Percentiles rank a stretch among this genome's conserved stretches.
phyloP scores from a whole-genome alignment of 2,888 invertebrate species.

The Cheilosia impressa region DNA sequence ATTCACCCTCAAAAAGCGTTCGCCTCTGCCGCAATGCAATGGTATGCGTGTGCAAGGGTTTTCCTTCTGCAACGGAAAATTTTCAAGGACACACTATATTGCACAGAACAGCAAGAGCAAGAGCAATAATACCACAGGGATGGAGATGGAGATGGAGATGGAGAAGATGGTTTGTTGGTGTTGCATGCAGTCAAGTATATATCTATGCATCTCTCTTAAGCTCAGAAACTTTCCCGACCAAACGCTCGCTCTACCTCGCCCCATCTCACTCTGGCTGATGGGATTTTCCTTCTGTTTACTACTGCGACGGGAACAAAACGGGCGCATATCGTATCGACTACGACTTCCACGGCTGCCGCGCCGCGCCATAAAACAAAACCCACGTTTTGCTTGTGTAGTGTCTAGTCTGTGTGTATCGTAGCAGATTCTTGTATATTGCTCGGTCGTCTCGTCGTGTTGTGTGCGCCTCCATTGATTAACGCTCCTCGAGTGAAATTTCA shows the following conservation, averaged over 20 bases:
- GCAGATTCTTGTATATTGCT: conserved; percentile 63
- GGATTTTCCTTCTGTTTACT: conserved; percentile 8
- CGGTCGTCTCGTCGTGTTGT: conserved; percentile 46
- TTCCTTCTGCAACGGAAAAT: conserved; percentile 72
- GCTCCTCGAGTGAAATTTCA: conserved; percentile 78
- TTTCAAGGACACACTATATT: conserved; percentile 52
- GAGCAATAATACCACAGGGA: conserved; percentile 24
- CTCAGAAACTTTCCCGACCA: background rate
- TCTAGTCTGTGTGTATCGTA: conserved; percentile 45
- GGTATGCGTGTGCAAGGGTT: conserved; percentile 60
- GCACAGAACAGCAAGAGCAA: conserved; percentile 3
- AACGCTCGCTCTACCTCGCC: conserved; percentile 32
- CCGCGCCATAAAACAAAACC: conserved; percentile 36
- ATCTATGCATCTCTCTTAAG: conserved; percentile 48
- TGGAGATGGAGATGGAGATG: conserved; percentile 68
- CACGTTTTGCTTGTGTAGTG: conserved; percentile 41
- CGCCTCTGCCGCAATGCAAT: background rate
- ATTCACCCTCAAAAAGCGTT: conserved; percentile 1
- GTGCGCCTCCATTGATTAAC: conserved; percentile 77
- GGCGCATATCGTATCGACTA: conserved; percentile 38
- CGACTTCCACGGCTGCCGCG: conserved; percentile 42
- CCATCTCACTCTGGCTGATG: conserved; percentile 25
- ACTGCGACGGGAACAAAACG: conserved; percentile 25
- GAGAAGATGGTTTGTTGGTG: conserved; percentile 33
- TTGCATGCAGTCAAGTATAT: conserved; percentile 29